Base-by-base conservation (phyloP, 1,140 invertebrate species). In the Cydia amplana region DNA sequence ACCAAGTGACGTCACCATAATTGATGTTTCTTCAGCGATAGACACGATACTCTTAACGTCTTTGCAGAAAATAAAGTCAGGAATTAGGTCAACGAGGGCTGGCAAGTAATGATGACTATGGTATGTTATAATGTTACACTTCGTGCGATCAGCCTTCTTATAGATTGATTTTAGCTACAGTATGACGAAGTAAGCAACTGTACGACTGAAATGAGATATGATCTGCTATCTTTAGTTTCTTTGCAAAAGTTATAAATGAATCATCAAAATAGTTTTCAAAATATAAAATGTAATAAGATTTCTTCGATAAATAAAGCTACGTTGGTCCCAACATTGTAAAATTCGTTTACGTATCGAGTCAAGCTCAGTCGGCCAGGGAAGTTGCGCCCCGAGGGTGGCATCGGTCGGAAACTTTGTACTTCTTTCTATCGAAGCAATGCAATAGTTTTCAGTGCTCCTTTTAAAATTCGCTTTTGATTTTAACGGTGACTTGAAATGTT, bases 1-100 rank as follows among this genome's bases (percentile, higher is more conserved):
- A 70, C 65, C 32, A 18, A 65, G n/a, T 70, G 65, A 70, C 65
- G 65, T 70, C n/a, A 70, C n/a, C 28, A 36, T 40, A 70, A 70
- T 70, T 70, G 28, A 36, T 43, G 65, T 40, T 40, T 70, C 65
- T 70, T 70, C 32, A 40, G 43, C 28, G 65, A 70, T 43, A 70
- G 32, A 70, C 32, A 70, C 32, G 32, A 70, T 18, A 23, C 32
- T 12, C 32, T 70, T 70, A 20, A 70, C 36, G 36, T 28, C 65
- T 70, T 70, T 43, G 25, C 65, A 36, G 28, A 28, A 67, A 70
- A 70, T 36, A 36, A 70, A 40, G 28, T 18, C 64, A 12, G 36
- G 16, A 36, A 70, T 70, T 70, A 70, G 32, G 65, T 36, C 28
- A 36, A 18, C 23, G 65, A n/a, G 28, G 28, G 32, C 7, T 10